Base-by-base conservation (phyloP, 2,888 invertebrate species). In the Callinectes sapidus region DNA sequence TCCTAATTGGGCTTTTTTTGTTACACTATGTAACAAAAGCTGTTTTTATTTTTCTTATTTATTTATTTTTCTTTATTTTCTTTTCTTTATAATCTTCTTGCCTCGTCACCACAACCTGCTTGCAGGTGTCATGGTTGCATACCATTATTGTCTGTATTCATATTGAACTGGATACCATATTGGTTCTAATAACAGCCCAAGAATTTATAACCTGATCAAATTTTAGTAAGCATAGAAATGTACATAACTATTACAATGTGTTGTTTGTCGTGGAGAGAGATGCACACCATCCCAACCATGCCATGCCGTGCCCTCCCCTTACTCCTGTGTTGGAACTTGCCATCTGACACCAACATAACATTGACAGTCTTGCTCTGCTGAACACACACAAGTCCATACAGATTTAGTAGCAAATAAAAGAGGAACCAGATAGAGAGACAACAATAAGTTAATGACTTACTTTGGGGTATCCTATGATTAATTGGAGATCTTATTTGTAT, bases 111-210 rank as follows among this genome's bases (percentile, higher is more conserved):
- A 42, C 89, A 54, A 55, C 1, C 39, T 86, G n/a, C 86, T 61
- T 55, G 86, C 86, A 90, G 42, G 90, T 90, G 86, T 85, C 54
- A 90, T 90, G 85, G 48, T 61, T 39, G 77, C 13, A 55, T 35
- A 55, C 23, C n/a, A 10, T 55, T n/a, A 10, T 89, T 35, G 39
- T 71, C 61, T 61, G 8, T 32, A 28, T 61, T 55, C n/a, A 88
- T 88, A n/a, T 16, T 88, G 16, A 35, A 28, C 8, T 16, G 23
- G 5, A 54, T 42, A 48, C 48, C 28, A 87, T 35, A 87, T n/a
- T 48, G 48, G 16, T 81, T 81, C 81, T 81, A 81, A 35, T 81
- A 81, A 35, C 81, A 35, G 81, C 81, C 81, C 81, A 81, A 35
- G 14, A 32, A 81, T 81, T 28, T 81, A 13, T 81, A 28, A 81